Base-by-base conservation (phyloP, 2,888 invertebrate genomes). In the Drosophila stalkeri region DNA sequence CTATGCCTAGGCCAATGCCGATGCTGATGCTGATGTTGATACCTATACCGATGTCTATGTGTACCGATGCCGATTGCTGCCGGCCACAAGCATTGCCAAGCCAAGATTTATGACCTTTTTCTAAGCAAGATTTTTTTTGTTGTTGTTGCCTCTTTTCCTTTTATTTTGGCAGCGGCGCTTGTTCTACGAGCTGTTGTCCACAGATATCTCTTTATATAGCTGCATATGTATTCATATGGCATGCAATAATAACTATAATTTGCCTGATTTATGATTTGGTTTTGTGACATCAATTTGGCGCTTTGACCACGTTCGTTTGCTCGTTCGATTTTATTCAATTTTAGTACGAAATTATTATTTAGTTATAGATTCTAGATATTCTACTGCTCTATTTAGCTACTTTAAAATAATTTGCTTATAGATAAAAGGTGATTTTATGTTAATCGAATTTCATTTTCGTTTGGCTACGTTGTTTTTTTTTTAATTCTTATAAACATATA, bases 171-270 rank as follows among this genome's bases (percentile, higher is more conserved):
- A 72, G 61, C 81, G 88, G 77, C 86, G 89, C 90, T 87, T 89
- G 88, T 87, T 89, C 89, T 89, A 74, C 87, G 64, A 78, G 60
- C 83, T 75, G 68, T 68, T 72, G 77, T 64, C 64, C 23, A 57
- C 46, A 65, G 63, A 86, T 81, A 81, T 85, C 71, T 85, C 71
- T 65, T 35, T 51, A 43, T 66, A 37, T 51, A 41, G 63, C 49
- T 72, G 37, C 67, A 39, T 60, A 20, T 60, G 31, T 7, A 73
- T 68, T 67, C 76, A 70, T 76, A 65, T 73, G 72, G 72, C 72
- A 77, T 81, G 81, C 74, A 82, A 82, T 87, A 85, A 89, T 87
- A 85, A 82, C 87, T 75, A 89, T 87, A 85, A 85, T 85, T 89
- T 85, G 80, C 87, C 65, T 85, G 89, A 85, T 85, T 85, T 89